A percentile compares a stretch with the other conserved stretches of the same genome.
Conservation (phyloP, 2,888 invertebrate species). For the Drosophila mulleri region DNA sequence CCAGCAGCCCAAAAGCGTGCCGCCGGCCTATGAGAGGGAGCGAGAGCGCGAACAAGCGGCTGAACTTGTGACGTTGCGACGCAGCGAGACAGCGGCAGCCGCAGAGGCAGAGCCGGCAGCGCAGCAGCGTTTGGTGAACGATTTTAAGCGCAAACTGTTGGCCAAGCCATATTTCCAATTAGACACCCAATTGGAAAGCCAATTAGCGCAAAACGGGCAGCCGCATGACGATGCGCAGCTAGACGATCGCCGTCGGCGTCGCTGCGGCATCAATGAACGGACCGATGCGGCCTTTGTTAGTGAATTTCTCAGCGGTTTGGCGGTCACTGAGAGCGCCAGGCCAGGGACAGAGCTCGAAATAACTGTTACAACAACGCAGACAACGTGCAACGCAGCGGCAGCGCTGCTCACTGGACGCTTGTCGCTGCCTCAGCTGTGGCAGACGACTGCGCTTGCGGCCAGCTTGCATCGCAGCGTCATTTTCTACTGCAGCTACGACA, state of each 20-base stretch:
- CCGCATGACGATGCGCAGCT: neutral
- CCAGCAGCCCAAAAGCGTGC: conserved; percentile 83
- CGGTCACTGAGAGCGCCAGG: conserved; percentile 5
- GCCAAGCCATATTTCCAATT: conserved; percentile 53
- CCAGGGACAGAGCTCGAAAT: neutral
- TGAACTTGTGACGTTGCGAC: conserved; percentile 42
- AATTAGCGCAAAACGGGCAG: conserved; percentile 5
- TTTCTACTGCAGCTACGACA: conserved; percentile 58
- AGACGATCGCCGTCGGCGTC: conserved; percentile 40
- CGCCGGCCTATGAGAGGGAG: conserved; percentile 66
- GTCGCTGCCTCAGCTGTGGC: conserved; percentile 50
- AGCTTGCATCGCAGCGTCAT: conserved; percentile 60
- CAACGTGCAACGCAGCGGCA: conserved; percentile 1
- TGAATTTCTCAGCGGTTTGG: conserved; percentile 75
- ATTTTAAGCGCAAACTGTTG: conserved; percentile 82
- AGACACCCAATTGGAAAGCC: conserved; percentile 23
- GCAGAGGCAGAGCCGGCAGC: conserved; percentile 10
- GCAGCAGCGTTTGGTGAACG: conserved; percentile 72
- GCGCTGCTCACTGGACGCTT: conserved; percentile 23
- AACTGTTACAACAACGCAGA: neutral
- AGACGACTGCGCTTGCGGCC: conserved; percentile 51
- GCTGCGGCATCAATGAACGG: conserved; percentile 81
- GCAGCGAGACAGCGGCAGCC: conserved; percentile 15
- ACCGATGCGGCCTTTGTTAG: conserved; percentile 77
- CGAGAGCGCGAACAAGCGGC: conserved; percentile 21